Conservation (phyloP, 1,140 invertebrate species). For the Bombus consobrinus region DNA sequence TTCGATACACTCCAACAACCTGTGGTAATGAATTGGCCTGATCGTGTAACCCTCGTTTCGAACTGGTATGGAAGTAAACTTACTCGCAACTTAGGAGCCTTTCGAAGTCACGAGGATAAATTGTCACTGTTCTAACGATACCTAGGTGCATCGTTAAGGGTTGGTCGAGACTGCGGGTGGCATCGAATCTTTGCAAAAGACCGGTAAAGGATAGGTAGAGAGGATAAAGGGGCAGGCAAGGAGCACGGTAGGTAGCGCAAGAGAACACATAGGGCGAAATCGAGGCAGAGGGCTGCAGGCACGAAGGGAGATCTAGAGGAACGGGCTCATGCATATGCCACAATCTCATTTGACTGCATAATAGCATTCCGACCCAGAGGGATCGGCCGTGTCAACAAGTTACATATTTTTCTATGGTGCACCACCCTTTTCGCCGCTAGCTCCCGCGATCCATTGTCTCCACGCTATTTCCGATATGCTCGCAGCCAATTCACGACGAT, state of each 20-base stretch:
- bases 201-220: constrained; percentile 11
- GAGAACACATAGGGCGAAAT: constrained; percentile 33
- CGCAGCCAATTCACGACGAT: constrained; percentile 58
- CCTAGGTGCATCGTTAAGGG: constrained; percentile 65
- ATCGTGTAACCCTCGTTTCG: not conserved
- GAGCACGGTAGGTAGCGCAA: not conserved
- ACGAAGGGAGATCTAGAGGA: constrained; percentile 51
- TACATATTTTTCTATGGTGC: constrained; percentile 75
- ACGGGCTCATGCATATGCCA: constrained; percentile 81
- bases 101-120: constrained; percentile 49
- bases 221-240: not conserved
- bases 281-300: constrained; percentile 21
- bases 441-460: constrained; percentile 41
- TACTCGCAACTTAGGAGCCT: constrained; percentile 32
- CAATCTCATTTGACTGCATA: constrained; percentile 84
- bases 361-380: constrained; percentile 78
- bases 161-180: constrained; percentile 4
- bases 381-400: constrained; percentile 82
- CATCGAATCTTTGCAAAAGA: constrained; percentile 12
- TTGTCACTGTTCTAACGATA: constrained; percentile 57
- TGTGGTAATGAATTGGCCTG: constrained; percentile 9
- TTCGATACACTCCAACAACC: not conserved
- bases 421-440: constrained; percentile 44
- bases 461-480: constrained; percentile 19
- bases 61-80: not conserved